Conservation (phyloP, 2,113 vertebrate genomes). For the Pachyramphus minor region DNA sequence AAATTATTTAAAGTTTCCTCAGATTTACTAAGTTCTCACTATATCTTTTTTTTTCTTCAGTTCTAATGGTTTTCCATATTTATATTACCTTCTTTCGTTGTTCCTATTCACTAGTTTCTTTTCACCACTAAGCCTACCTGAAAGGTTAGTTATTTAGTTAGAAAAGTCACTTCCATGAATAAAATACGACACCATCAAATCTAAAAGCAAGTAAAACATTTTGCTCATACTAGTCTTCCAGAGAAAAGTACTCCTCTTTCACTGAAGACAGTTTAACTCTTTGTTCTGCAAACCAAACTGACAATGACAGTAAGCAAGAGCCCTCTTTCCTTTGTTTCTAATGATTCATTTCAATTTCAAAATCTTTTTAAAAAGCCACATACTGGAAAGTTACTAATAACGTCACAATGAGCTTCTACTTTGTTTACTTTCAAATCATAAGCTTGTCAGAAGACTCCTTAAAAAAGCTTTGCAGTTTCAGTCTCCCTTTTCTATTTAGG, state of each 20-base stretch:
- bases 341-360: neutral
- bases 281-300: neutral
- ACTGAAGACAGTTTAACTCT: neutral
- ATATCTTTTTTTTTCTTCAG: neutral
- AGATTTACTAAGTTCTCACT: neutral
- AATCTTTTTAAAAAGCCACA: neutral
- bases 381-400: neutral
- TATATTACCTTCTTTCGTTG: neutral
- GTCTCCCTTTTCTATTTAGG: neutral
- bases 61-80: neutral
- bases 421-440: neutral
- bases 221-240: neutral
- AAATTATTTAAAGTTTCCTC: neutral
- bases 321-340: neutral
- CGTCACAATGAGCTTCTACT: neutral
- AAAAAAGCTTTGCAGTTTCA: neutral
- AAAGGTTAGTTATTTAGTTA: neutral
- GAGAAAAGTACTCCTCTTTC: neutral
- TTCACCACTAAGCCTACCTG: neutral
- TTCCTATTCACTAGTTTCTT: neutral
- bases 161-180: neutral
- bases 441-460: neutral
- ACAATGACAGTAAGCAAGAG: neutral
- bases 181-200: neutral
- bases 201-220: neutral